Conservation (phyloP, 2,888 invertebrate genomes). For the Oligia fasciuncula region DNA sequence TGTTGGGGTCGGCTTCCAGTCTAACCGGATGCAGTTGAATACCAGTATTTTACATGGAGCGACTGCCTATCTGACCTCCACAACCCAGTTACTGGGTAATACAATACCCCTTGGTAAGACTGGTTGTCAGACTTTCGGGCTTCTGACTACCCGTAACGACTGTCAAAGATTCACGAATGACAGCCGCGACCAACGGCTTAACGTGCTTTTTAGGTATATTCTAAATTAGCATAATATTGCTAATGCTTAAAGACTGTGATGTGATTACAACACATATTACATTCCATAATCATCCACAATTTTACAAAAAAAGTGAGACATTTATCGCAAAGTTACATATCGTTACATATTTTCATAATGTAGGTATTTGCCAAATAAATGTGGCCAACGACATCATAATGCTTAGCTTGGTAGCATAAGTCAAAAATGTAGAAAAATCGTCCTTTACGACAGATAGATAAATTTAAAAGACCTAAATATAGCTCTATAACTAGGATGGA, state of each 20-base stretch:
- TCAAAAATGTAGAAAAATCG: constrained; percentile 3
- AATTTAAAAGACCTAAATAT: background rate
- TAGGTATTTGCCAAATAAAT: constrained; percentile 61
- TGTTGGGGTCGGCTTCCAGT: no score
- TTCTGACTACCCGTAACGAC: no score
- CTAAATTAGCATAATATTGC: constrained; percentile 31
- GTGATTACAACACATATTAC: constrained; percentile 22
- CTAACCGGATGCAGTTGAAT: no score
- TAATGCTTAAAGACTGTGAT: constrained; percentile 47
- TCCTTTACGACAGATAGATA: constrained; percentile 3
- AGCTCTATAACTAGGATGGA: background rate
- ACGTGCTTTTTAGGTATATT: constrained; percentile 1
- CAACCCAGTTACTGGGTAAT: no score
- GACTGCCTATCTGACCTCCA: no score
- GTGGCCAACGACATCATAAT: constrained; percentile 52
- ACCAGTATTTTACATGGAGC: no score
- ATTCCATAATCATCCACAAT: constrained; percentile 30
- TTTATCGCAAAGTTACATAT: constrained; percentile 53
- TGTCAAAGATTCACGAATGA: no score
- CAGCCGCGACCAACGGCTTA: no score
- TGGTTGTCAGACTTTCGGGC: no score
- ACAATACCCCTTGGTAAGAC: no score
- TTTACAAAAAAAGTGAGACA: constrained; percentile 45
- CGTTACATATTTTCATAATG: constrained; percentile 54
- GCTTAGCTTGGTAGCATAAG: constrained; percentile 48